Percentiles rank a stretch among this genome's conserved stretches.
Evolutionary conservation across 2,888 invertebrate species (phyloP).

Genomic region (Tenthredo distinguenda): DNA sequence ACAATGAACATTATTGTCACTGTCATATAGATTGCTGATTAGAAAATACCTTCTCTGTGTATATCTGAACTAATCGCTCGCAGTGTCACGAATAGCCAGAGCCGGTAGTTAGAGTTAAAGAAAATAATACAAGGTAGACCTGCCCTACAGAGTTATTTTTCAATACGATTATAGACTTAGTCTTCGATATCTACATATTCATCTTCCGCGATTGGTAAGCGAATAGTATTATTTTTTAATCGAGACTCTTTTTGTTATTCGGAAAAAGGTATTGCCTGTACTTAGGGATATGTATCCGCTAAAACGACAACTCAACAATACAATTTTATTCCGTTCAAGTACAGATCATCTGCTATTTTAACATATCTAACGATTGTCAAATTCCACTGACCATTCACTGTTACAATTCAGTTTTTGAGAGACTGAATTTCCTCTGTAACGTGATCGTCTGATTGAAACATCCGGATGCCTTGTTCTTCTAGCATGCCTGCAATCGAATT

Average conservation of each 20-base stretch:
- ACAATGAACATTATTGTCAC: background rate
- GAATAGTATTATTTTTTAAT: background rate
- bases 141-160: slow-evolving; percentile 69
- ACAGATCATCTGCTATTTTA: background rate
- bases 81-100: slow-evolving; percentile 62
- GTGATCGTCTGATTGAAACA: background rate
- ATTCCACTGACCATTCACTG: background rate
- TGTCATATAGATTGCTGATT: background rate
- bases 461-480: background rate
- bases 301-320: background rate
- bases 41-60: background rate
- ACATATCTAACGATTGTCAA: background rate
- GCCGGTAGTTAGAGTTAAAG: slow-evolving; percentile 61
- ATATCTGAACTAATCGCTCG: slow-evolving; percentile 62
- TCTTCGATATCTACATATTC: slow-evolving; percentile 63
- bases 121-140: slow-evolving; percentile 62
- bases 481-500: background rate
- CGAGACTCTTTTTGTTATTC: background rate
- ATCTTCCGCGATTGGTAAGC: slow-evolving; percentile 57
- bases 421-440: background rate
- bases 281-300: slow-evolving; percentile 14
- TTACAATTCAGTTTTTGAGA: background rate
- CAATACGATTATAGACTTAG: slow-evolving; percentile 69
- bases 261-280: background rate
- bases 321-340: slow-evolving; percentile 21